phyloP scores from a whole-genome alignment of 2,797 vertebrate genomes.

The Sebastes flavidus region DNA sequence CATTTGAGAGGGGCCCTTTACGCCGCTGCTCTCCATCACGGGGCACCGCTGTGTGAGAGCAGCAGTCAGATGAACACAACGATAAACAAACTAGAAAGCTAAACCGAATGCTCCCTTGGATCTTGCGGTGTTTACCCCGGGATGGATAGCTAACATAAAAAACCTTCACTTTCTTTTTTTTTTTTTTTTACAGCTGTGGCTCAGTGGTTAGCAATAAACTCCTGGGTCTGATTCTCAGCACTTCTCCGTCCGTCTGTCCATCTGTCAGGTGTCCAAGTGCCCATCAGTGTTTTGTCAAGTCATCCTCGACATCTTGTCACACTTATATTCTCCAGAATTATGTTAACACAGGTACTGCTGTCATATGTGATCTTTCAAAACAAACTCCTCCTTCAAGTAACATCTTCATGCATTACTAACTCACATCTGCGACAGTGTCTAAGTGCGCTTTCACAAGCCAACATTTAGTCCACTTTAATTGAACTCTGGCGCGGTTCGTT shows the following conservation, averaged over 20 bases:
- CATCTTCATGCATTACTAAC: background rate
- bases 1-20: slow-evolving; percentile 7
- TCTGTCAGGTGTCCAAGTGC: background rate
- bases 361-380: background rate
- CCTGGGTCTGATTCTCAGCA: background rate
- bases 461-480: too few species aligned
- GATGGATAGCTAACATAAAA: slow-evolving; percentile 15
- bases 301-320: background rate
- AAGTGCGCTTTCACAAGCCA: too few species aligned
- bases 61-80: slow-evolving; percentile 15
- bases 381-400: background rate
- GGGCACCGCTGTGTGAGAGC: slow-evolving; percentile 14
- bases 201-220: background rate
- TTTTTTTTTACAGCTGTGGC: background rate
- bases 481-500: too few species aligned
- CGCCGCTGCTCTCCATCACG: background rate
- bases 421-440: background rate
- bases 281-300: background rate
- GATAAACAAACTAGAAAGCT: slow-evolving; percentile 49
- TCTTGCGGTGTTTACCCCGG: slow-evolving; percentile 11
- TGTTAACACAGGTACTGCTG: background rate
- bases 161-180: background rate
- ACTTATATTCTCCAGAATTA: background rate
- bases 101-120: slow-evolving; percentile 23
- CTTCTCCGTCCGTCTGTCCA: too few species aligned